A percentile compares a stretch with the other conserved stretches of the same genome.
These are phyloP conservation scores for Centroberyx gerrardi DNA, from an alignment of 2,797 vertebrate species.

Conservation along the genomic window DNA sequence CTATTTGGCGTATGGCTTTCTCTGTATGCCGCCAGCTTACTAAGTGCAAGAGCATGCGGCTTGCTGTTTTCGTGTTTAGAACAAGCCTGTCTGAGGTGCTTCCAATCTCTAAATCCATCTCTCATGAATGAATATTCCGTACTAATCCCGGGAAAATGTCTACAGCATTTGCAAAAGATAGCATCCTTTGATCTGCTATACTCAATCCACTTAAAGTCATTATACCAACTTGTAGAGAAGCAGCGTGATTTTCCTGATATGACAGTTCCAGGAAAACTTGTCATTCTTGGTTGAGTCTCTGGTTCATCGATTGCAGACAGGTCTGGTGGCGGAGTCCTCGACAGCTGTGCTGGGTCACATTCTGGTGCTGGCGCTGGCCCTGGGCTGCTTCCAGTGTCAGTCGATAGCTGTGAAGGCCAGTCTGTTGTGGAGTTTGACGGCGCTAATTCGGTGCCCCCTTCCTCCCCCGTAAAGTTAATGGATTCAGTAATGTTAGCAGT, in stretches of 20 bases:
- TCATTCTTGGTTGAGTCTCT: not conserved
- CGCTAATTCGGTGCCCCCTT: not conserved
- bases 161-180: constrained; percentile 4
- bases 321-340: not conserved
- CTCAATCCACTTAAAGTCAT: not conserved
- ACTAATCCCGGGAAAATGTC: constrained; percentile 10
- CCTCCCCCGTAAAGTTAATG: no score
- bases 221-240: not conserved
- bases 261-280: not conserved
- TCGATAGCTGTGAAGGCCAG: not conserved
- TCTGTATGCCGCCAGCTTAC: constrained; percentile 1
- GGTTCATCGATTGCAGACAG: not conserved
- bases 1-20: not conserved
- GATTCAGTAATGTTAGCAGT: no score
- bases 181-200: constrained; percentile 1
- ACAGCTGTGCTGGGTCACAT: not conserved
- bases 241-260: not conserved
- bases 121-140: not conserved
- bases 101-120: constrained; percentile 24
- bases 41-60: not conserved
- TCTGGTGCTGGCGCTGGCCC: not conserved
- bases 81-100: constrained; percentile 2
- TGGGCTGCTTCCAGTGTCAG: not conserved
- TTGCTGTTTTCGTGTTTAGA: constrained; percentile 6
- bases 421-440: not conserved